phyloP scores from a whole-genome alignment of 2,888 invertebrate genomes.

The Colostygia pectinataria region DNA sequence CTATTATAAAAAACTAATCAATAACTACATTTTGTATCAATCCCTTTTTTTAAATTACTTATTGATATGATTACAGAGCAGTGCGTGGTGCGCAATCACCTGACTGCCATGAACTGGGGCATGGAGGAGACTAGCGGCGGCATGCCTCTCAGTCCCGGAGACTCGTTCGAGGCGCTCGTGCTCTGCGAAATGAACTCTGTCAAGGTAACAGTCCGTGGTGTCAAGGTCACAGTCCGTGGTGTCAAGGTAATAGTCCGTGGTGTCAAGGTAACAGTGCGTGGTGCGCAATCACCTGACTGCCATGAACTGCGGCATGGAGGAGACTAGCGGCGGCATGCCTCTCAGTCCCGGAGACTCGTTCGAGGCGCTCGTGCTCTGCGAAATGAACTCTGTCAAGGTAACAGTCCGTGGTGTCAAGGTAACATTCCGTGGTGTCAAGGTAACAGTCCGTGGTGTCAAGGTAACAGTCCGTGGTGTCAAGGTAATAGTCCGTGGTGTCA shows the following conservation, averaged over 20 bases:
- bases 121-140: constrained; percentile 73
- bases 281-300: constrained; percentile 74
- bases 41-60: too few relatives aligned
- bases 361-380: constrained; percentile 88
- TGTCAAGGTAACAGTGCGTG: constrained; percentile 78
- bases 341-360: constrained; percentile 86
- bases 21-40: too few relatives aligned
- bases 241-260: too few relatives aligned
- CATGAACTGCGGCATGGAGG: constrained; percentile 78
- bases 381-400: constrained; percentile 84
- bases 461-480: too few relatives aligned
- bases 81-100: constrained; percentile 78
- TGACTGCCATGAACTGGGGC: constrained; percentile 74
- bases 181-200: constrained; percentile 84
- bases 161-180: constrained; percentile 88
- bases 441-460: too few relatives aligned
- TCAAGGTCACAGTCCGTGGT: too few relatives aligned
- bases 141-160: constrained; percentile 85
- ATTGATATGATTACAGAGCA: constrained; percentile 57
- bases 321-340: constrained; percentile 82
- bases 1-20: too few relatives aligned
- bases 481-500: too few relatives aligned
- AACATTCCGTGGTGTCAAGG: too few relatives aligned
- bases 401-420: too few relatives aligned
- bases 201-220: too few relatives aligned